Conservation (phyloP, 2,113 vertebrate genomes). For the Ibidorhyncha struthersii region DNA sequence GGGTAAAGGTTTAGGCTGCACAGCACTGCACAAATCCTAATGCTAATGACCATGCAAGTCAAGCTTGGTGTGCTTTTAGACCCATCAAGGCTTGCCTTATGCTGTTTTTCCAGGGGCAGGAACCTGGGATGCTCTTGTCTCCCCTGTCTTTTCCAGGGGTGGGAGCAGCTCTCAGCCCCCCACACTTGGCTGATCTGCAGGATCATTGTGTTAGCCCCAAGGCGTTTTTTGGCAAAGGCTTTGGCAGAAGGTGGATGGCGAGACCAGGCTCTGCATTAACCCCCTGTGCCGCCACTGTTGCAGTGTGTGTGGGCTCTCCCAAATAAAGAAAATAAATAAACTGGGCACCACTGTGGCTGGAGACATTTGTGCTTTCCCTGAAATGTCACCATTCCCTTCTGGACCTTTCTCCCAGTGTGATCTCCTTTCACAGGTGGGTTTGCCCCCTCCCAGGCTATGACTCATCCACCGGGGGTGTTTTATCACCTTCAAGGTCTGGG, state of each 20-base stretch:
- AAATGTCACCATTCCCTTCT: background rate
- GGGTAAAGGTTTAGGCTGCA: background rate
- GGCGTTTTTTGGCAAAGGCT: fast-evolving
- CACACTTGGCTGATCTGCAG: background rate
- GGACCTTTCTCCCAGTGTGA: background rate
- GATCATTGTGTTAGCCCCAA: background rate
- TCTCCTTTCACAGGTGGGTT: background rate
- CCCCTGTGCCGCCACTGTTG: background rate
- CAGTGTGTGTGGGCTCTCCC: too few species aligned
- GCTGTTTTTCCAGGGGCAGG: background rate
- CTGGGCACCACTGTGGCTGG: background rate
- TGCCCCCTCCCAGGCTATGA: background rate
- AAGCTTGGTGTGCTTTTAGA: background rate
- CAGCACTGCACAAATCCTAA: background rate
- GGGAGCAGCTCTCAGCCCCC: background rate
- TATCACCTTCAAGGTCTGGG: background rate
- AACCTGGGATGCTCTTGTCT: background rate
- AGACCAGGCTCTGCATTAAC: background rate
- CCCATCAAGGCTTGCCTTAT: background rate
- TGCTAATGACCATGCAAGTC: too few species aligned
- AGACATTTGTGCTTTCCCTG: background rate
- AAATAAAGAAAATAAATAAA: background rate
- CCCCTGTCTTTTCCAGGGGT: background rate
- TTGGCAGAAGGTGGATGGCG: background rate
- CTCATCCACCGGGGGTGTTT: background rate